These are phyloP conservation scores for Solenopsis fugax DNA, from an alignment of 1,140 invertebrate species.

Conservation along the genomic window DNA sequence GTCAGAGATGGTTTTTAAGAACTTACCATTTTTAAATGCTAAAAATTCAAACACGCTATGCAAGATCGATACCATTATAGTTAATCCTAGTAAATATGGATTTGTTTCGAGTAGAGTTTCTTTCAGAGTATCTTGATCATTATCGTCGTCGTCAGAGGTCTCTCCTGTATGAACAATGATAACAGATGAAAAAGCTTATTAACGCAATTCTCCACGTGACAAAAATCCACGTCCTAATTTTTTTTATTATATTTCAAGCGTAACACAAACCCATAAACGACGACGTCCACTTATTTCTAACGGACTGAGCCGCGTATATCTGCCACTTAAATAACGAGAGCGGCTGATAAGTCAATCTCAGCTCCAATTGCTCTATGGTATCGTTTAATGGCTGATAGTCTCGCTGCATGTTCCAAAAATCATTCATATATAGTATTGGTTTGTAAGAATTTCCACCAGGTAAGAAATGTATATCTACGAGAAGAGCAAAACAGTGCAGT, in stretches of 20 bases:
- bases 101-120: slow-evolving; percentile 99
- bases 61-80: slow-evolving; percentile 96
- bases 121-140: slow-evolving; percentile 98
- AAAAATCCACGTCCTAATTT: slow-evolving; percentile 1
- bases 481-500: slow-evolving; percentile 42
- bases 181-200: slow-evolving; percentile 14
- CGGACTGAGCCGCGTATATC: slow-evolving; percentile 97
- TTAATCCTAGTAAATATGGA: slow-evolving; percentile 97
- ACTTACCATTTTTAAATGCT: slow-evolving; percentile 98
- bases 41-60: slow-evolving; percentile 99
- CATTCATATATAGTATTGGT: slow-evolving; percentile 98
- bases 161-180: slow-evolving; percentile 76
- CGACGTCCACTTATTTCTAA: slow-evolving; percentile 92
- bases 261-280: slow-evolving; percentile 82
- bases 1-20: slow-evolving; percentile 18
- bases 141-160: slow-evolving; percentile 91
- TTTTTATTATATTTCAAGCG: neutral
- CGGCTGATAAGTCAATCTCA: slow-evolving; percentile 96
- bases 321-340: slow-evolving; percentile 99
- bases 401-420: slow-evolving; percentile 99
- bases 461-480: slow-evolving; percentile 94
- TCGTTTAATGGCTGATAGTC: slow-evolving; percentile 98
- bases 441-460: slow-evolving; percentile 94
- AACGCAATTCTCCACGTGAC: neutral
- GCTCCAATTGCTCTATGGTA: slow-evolving; percentile 90